Conservation (phyloP, 2,888 invertebrate species). For the Thera britannica region DNA sequence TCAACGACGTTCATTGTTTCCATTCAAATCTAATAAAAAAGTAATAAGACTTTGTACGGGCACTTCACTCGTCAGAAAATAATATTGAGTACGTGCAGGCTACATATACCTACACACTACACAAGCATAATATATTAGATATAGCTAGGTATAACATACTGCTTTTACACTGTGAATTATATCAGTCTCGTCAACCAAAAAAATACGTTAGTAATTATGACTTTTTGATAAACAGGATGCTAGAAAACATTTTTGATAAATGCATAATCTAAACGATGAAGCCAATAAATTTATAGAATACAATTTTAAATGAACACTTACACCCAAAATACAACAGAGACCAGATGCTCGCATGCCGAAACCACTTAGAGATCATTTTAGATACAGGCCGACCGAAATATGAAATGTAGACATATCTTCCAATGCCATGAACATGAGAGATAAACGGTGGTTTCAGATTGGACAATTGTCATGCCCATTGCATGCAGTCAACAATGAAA, state of each 20-base stretch:
- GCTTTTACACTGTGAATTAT: neutral
- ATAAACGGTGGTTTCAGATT: slow-evolving; percentile 15
- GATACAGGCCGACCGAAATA: slow-evolving; percentile 21
- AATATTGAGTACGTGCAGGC: too few relatives aligned
- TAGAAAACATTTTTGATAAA: neutral
- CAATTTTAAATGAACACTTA: slow-evolving; percentile 5
- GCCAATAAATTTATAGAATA: slow-evolving; percentile 7
- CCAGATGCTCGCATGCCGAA: slow-evolving; percentile 28
- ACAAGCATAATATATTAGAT: too few relatives aligned
- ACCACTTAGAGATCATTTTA: slow-evolving; percentile 28
- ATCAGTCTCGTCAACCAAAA: neutral
- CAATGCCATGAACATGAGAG: slow-evolving; percentile 18
- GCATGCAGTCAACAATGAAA: slow-evolving; percentile 35
- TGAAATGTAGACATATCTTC: slow-evolving; percentile 15
- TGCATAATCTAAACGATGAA: slow-evolving; percentile 1
- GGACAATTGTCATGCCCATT: slow-evolving; percentile 26
- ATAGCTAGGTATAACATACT: too few relatives aligned
- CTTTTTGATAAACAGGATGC: neutral
- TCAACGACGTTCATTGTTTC: too few relatives aligned
- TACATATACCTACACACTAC: too few relatives aligned
- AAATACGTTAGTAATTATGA: neutral
- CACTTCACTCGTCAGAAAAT: too few relatives aligned
- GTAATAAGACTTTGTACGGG: too few relatives aligned
- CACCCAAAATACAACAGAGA: slow-evolving; percentile 5
- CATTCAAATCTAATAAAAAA: too few relatives aligned